Base-by-base conservation (phyloP, 2,888 invertebrate species). In the Galeopsomyia nigrocyanea region DNA sequence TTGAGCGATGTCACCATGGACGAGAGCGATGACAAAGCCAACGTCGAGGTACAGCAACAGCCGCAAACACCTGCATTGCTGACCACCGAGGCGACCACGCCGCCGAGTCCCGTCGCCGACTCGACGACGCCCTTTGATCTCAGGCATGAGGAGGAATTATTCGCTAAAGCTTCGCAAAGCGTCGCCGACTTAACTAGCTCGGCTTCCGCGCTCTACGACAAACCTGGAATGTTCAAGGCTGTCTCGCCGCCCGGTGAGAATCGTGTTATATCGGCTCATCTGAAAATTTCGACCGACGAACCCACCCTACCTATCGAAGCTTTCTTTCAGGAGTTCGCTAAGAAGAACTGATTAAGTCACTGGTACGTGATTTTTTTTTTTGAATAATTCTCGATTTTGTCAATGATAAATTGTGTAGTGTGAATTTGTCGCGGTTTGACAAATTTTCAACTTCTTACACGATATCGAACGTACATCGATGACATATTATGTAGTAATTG, bases 291-390 rank as follows among this genome's bases (percentile, higher is more conserved):
- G 0, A 93, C 94, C 0, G 94, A 94, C 77, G 93, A 94, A 82
- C 94, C 94, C 0, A 93, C 93, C 66, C 87, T 94, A 63, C 94
- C 94, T 0, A 92, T 94, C 75, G 94, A 94, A 86, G 93, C 94
- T 0, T 93, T 94, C 86, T 94, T 94, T 82, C 92, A 93, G 19
- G 92, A 92, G 82, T 83, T 93, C 61, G 90, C 91, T 78, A 90
- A 90, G 84, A 90, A 89, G 21, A 76, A 74, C 26, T 75, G 72
- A 75, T 10, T 2, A 1, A 9, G 3, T 31, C 39, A 16, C 39
- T 16, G 14, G 14, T 21, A 55, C 3, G 21, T 55, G 21, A 55
- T 2, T 53, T 53, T 19, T 53, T 53, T 19, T 5, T 26, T 5
- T 2, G 26, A 26, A 26, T 26, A 3, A 26, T 56, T 56, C 14